Percentiles rank a stretch among this genome's conserved stretches.
phyloP scores from a whole-genome alignment of 2,797 vertebrate species.

The Sebastes iracundus region DNA sequence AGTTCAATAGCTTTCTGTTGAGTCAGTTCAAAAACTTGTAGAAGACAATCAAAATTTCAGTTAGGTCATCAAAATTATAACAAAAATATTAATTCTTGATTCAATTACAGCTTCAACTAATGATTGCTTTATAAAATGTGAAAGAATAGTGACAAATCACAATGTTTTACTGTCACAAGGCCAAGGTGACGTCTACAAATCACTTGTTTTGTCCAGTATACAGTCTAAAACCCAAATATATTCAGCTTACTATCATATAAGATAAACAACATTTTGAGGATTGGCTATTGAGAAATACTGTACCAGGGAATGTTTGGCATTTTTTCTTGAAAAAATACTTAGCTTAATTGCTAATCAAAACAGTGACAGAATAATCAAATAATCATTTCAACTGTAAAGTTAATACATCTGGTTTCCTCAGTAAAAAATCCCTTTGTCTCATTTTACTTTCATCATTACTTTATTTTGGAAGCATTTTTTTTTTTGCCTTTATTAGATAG shows the following conservation, averaged over 20 bases:
- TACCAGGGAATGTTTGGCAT: not conserved
- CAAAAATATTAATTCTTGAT: not conserved
- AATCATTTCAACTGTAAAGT: not conserved
- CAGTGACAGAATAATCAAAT: no score
- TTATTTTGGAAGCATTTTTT: not conserved
- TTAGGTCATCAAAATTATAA: not conserved
- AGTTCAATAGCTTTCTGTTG: not conserved
- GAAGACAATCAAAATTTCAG: not conserved
- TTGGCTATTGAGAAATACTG: not conserved
- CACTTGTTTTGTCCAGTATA: not conserved
- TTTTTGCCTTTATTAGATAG: no score
- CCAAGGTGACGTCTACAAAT: not conserved
- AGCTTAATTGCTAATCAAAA: not conserved
- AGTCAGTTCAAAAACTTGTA: constrained; percentile 2
- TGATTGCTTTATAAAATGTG: not conserved
- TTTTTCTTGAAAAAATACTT: not conserved
- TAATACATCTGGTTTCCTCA: no score
- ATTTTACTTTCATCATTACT: not conserved
- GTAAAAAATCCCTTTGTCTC: not conserved
- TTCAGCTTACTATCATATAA: not conserved
- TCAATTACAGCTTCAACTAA: not conserved
- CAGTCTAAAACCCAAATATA: not conserved
- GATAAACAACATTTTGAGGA: not conserved
- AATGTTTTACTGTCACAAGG: not conserved
- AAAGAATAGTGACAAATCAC: not conserved